phyloP scores from a whole-genome alignment of 2,113 vertebrate species.

The Colaptes auratus region DNA sequence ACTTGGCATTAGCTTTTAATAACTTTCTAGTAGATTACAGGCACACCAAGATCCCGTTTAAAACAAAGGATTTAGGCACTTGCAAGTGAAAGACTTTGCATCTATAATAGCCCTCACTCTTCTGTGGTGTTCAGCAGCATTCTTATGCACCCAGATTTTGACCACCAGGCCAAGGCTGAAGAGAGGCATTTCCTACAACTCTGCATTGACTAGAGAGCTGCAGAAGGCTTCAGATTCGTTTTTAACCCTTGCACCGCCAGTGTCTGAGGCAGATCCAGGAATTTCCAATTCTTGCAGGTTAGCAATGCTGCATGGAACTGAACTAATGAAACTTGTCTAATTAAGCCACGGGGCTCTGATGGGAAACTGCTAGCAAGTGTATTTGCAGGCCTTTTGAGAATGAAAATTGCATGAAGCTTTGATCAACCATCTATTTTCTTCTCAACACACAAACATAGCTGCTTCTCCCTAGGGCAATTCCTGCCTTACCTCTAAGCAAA shows the following conservation, averaged over 20 bases:
- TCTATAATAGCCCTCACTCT: neutral
- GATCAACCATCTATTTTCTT: neutral
- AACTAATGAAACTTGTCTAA: neutral
- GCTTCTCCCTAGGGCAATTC: neutral
- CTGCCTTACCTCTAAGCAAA: neutral
- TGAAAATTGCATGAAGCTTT: neutral
- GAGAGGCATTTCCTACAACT: neutral
- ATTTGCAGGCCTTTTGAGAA: neutral
- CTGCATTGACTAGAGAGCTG: neutral
- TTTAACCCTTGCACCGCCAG: neutral
- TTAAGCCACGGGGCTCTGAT: neutral
- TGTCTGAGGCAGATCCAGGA: neutral
- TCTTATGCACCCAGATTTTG: too few species aligned
- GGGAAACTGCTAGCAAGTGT: neutral
- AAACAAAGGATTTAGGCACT: neutral
- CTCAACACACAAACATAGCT: neutral
- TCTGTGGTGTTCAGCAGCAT: neutral
- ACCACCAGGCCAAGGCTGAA: neutral
- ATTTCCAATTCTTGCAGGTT: neutral
- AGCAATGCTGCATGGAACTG: neutral
- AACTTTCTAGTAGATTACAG: neutral
- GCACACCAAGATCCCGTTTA: neutral
- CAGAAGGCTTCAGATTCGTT: neutral
- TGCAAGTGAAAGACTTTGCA: fast-evolving
- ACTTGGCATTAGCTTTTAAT: neutral